Percentiles rank a stretch among this genome's conserved stretches.
Conservation (phyloP, 64 coral and sea anemone genomes). For the Platygyra sinensis region DNA sequence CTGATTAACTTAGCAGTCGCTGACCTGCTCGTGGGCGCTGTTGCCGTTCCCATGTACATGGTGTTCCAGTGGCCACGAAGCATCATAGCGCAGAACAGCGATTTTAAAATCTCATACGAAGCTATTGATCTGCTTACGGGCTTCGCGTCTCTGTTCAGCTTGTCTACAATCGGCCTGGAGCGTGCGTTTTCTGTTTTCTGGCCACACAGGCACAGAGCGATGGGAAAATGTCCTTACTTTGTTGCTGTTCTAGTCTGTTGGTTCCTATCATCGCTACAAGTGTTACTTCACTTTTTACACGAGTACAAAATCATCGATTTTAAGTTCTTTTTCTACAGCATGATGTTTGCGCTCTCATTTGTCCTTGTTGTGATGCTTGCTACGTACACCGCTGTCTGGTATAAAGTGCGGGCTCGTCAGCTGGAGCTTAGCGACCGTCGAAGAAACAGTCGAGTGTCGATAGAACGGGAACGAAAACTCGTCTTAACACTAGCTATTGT, state of each 20-base stretch:
- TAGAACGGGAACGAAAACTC: slow-evolving; percentile 68
- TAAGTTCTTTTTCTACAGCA: slow-evolving; percentile 57
- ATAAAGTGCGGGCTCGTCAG: slow-evolving; percentile 52
- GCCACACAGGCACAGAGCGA: slow-evolving; percentile 65
- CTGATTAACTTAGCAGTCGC: slow-evolving; percentile 69
- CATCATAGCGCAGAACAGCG: not conserved
- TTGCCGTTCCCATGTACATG: slow-evolving; percentile 82
- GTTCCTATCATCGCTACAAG: slow-evolving; percentile 39
- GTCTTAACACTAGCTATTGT: slow-evolving; percentile 71
- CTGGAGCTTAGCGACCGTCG: not conserved
- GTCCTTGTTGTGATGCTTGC: slow-evolving; percentile 57
- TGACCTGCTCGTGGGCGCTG: slow-evolving; percentile 72
- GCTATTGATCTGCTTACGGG: slow-evolving; percentile 74
- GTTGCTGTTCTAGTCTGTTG: slow-evolving; percentile 41
- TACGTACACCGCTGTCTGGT: slow-evolving; percentile 76
- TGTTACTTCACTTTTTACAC: slow-evolving; percentile 11
- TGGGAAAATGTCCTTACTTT: slow-evolving; percentile 39
- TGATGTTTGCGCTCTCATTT: slow-evolving; percentile 65
- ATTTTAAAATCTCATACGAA: slow-evolving; percentile 21
- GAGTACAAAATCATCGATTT: slow-evolving; percentile 36
- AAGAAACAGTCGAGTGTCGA: not conserved
- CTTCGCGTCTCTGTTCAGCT: slow-evolving; percentile 71
- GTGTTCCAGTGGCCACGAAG: slow-evolving; percentile 39
- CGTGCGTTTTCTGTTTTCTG: slow-evolving; percentile 70
- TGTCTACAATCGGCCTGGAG: slow-evolving; percentile 71